A percentile compares a stretch with the other conserved stretches of the same genome.
Evolutionary conservation across 2,113 vertebrate species (phyloP).

Genomic region (Atherinomorus stipes): DNA sequence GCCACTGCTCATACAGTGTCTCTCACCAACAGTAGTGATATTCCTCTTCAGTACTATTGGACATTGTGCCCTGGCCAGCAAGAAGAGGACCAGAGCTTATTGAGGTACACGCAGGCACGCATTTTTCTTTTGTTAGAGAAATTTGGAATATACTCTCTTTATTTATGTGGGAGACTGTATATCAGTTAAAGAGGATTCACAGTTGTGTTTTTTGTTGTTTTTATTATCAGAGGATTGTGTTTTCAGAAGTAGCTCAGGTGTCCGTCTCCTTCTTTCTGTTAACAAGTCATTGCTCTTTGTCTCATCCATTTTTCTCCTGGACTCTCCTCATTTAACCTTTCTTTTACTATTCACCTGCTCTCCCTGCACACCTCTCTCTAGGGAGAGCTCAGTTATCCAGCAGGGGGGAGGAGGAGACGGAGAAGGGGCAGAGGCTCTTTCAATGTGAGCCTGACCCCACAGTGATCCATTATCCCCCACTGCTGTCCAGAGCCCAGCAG

Average conservation of each 20-base stretch:
- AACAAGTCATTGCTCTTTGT: conserved; percentile 18
- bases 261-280: conserved; percentile 13
- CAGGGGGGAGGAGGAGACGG: conserved; percentile 51
- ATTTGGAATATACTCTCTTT: neutral
- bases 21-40: conserved; percentile 84
- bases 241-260: conserved; percentile 40
- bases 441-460: conserved; percentile 75
- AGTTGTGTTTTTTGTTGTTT: neutral
- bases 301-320: neutral
- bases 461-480: conserved; percentile 68
- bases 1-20: conserved; percentile 71
- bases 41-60: conserved; percentile 87
- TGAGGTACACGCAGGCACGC: conserved; percentile 70
- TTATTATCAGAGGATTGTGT: conserved; percentile 2
- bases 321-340: neutral
- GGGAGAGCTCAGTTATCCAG: conserved; percentile 72
- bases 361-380: conserved; percentile 43
- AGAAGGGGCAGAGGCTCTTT: conserved; percentile 60
- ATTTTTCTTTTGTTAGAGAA: neutral
- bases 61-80: conserved; percentile 80
- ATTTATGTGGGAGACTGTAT: neutral
- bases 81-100: conserved; percentile 81
- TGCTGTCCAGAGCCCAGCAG: conserved; percentile 75
- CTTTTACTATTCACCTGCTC: conserved; percentile 16
- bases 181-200: conserved; percentile 6